Conservation (phyloP, 2,797 vertebrate genomes). For the Tragopan temminckii region DNA sequence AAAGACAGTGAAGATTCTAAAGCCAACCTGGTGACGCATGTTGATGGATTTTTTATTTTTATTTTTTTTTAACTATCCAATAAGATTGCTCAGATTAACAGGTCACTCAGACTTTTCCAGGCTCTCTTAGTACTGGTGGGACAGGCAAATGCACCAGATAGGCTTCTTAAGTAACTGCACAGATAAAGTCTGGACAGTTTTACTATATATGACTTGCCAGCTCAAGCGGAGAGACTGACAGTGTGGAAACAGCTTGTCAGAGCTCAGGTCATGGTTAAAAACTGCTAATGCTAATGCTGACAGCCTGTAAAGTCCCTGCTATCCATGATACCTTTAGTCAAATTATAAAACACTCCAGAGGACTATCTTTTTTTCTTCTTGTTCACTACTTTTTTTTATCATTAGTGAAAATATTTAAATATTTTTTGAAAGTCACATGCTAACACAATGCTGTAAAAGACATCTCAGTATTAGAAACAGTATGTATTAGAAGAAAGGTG, state of each 20-base stretch:
- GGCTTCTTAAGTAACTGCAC: conserved; percentile 71
- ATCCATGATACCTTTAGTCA: conserved; percentile 72
- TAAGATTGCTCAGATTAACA: conserved; percentile 62
- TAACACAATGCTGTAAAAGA: not conserved
- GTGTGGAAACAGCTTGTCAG: conserved; percentile 77
- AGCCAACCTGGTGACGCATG: conserved; percentile 54
- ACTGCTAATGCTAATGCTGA: conserved; percentile 76
- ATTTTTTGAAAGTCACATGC: not conserved
- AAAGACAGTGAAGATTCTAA: conserved; percentile 48
- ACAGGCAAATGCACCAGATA: conserved; percentile 53
- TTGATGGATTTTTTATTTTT: conserved; percentile 12
- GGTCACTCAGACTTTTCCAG: conserved; percentile 67
- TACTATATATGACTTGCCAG: conserved; percentile 72
- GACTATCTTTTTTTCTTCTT: conserved; percentile 18
- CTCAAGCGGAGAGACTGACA: conserved; percentile 75
- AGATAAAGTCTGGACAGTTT: conserved; percentile 75
- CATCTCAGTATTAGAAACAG: not conserved
- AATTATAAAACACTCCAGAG: conserved; percentile 62
- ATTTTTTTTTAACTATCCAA: conserved; percentile 65
- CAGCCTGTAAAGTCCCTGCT: conserved; percentile 73
- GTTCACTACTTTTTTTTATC: conserved; percentile 14
- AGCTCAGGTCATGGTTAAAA: conserved; percentile 77
- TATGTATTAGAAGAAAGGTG: not conserved
- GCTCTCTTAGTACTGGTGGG: conserved; percentile 47
- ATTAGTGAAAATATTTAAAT: conserved; percentile 23